Evolutionary conservation across 2,888 invertebrate genomes (phyloP).

Genomic region (Meiosimyza platycephala): DNA sequence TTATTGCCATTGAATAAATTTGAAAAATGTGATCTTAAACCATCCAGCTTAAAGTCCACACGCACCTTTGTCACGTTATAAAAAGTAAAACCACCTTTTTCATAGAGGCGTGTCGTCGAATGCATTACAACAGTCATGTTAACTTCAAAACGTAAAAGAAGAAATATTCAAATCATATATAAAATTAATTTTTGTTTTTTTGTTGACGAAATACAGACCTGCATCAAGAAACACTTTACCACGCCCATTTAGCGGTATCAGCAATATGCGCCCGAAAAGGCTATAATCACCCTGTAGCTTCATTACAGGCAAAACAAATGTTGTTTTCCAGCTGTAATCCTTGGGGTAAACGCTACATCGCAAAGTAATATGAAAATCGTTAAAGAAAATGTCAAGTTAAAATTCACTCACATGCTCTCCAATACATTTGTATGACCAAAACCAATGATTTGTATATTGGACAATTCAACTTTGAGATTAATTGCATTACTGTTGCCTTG

Average conservation of each 20-base stretch:
- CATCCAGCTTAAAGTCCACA: constrained; percentile 77
- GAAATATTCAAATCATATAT: neutral
- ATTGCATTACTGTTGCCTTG: constrained; percentile 79
- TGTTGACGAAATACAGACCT: constrained; percentile 67
- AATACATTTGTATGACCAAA: constrained; percentile 76
- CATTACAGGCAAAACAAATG: constrained; percentile 74
- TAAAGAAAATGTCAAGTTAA: neutral
- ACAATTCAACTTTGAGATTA: constrained; percentile 78
- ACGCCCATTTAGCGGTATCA: constrained; percentile 77
- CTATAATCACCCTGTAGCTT: constrained; percentile 78
- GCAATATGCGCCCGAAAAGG: constrained; percentile 75
- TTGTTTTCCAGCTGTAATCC: constrained; percentile 78
- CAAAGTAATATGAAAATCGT: neutral
- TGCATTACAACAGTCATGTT: constrained; percentile 76
- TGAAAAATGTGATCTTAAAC: constrained; percentile 75
- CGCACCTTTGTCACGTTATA: constrained; percentile 77
- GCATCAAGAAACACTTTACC: constrained; percentile 80
- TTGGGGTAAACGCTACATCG: constrained; percentile 73
- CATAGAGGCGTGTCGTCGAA: constrained; percentile 75
- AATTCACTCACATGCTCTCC: constrained; percentile 70
- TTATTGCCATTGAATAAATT: constrained; percentile 81
- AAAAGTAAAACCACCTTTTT: constrained; percentile 74
- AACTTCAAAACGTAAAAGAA: constrained; percentile 63
- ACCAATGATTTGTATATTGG: constrained; percentile 76
- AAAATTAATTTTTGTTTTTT: neutral